Base-by-base conservation (phyloP, 2,888 invertebrate genomes). In the Coelinius sp. region DNA sequence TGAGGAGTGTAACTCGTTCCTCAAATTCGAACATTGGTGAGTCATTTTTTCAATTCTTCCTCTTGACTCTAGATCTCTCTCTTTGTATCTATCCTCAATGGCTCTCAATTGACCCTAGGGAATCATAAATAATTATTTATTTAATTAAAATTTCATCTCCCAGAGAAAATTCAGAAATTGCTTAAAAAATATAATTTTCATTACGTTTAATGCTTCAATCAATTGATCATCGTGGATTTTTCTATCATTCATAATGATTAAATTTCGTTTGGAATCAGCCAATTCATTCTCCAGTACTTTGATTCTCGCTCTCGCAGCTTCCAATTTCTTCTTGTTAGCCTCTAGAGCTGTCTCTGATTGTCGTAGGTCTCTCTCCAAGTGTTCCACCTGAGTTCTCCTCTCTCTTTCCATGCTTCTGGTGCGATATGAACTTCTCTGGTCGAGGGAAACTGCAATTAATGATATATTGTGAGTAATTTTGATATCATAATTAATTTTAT, bases 201-300 rank as follows among this genome's bases (percentile, higher is more conserved):
- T 59, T 59, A 92, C 92, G 75, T 91, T 90, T 76, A 94, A 89
- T 27, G 91, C 90, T 73, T 90, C 89, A 22, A 94, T 90, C 31
- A 92, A 88, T 68, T 92, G 86, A 76, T 93, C 92, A 78, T 93
- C 93, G 77, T 90, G 91, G 35, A 89, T 90, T 68, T 91, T 90
- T 81, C 93, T 92, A 74, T 93, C 92, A 25, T 91, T 89, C 73
- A 93, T 85, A 0, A 91, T 90, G 44, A 89, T 88, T 74, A 92
- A 88, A 78, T 92, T 93, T 38, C 90, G 89, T 81, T 92, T 92
- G 31, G 91, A 86, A 0, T 88, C 88, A 0, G 88, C 88, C 12
- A 90, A 84, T 74, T 95, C 94, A 70, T 91, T 91, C 79, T 93
- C 93, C 22, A 95, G 86, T 65, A 92, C 93, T 81, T 91, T 91